Conservation (phyloP, 2,888 invertebrate genomes). For the Hydriomena furcata region DNA sequence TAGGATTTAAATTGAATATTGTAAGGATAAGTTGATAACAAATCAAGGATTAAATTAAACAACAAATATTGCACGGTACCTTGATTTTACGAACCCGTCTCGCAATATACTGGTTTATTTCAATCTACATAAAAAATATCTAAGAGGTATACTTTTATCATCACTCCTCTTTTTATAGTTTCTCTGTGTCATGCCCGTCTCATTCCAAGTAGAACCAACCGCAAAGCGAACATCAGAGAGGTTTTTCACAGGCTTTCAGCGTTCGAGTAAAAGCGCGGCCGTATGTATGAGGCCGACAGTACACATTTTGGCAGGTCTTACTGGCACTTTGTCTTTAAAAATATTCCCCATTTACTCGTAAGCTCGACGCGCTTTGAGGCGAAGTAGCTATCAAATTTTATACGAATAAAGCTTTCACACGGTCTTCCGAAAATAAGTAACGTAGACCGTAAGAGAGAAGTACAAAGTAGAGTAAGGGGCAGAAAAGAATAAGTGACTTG, state of each 20-base stretch:
- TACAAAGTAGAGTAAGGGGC: no score
- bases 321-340: slow-evolving; percentile 30
- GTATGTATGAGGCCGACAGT: slow-evolving; percentile 26
- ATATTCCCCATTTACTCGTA: slow-evolving; percentile 17
- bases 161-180: neutral
- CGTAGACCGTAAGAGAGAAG: no score
- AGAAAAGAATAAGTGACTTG: no score
- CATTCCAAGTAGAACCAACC: slow-evolving; percentile 19
- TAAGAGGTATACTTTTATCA: no score
- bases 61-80: no score
- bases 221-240: slow-evolving; percentile 43
- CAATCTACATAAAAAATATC: no score
- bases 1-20: no score
- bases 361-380: slow-evolving; percentile 10
- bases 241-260: slow-evolving; percentile 49
- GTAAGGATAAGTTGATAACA: no score
- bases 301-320: slow-evolving; percentile 28
- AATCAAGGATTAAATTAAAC: no score
- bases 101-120: no score
- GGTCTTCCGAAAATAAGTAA: neutral
- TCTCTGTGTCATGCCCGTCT: neutral
- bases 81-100: no score
- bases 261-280: slow-evolving; percentile 38
- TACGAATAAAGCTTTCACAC: slow-evolving; percentile 5
- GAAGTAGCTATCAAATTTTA: slow-evolving; percentile 16